Evolutionary conservation across 2,888 invertebrate genomes (phyloP).

Genomic region (Alsophila aescularia): DNA sequence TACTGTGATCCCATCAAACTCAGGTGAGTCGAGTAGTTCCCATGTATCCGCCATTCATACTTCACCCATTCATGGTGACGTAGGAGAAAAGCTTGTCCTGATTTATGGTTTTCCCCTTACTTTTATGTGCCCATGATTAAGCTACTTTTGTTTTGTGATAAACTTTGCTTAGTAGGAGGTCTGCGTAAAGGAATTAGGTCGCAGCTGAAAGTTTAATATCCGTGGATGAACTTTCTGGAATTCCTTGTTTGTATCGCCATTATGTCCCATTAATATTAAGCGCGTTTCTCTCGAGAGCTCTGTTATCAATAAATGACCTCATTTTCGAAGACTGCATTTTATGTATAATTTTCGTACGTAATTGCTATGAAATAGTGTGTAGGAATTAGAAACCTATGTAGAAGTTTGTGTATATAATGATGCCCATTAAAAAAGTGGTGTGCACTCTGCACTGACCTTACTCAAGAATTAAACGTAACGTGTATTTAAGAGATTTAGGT

Average conservation of each 20-base stretch:
- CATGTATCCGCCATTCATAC: conserved; percentile 49
- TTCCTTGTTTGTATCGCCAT: conserved; percentile 62
- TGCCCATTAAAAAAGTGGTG: too few species aligned
- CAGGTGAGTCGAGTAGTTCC: conserved; percentile 56
- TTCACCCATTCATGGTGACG: conserved; percentile 64
- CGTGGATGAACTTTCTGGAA: conserved; percentile 57
- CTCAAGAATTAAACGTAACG: too few species aligned
- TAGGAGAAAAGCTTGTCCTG: conserved; percentile 50
- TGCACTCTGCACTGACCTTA: background rate
- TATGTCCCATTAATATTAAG: conserved; percentile 32
- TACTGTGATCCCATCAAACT: conserved; percentile 19
- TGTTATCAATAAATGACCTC: conserved; percentile 26
- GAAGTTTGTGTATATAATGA: background rate
- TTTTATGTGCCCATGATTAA: conserved; percentile 41
- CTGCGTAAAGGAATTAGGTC: conserved; percentile 43
- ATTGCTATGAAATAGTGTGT: background rate
- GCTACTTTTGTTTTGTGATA: conserved; percentile 30
- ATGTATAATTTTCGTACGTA: background rate
- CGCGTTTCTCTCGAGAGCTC: conserved; percentile 20
- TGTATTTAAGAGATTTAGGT: too few species aligned
- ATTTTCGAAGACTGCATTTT: background rate
- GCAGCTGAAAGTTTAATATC: conserved; percentile 42
- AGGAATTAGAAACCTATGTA: background rate
- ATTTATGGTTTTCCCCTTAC: conserved; percentile 51
- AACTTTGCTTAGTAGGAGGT: conserved; percentile 14